Base-by-base conservation (phyloP, 2,113 vertebrate genomes). In the Tor tambroides region DNA sequence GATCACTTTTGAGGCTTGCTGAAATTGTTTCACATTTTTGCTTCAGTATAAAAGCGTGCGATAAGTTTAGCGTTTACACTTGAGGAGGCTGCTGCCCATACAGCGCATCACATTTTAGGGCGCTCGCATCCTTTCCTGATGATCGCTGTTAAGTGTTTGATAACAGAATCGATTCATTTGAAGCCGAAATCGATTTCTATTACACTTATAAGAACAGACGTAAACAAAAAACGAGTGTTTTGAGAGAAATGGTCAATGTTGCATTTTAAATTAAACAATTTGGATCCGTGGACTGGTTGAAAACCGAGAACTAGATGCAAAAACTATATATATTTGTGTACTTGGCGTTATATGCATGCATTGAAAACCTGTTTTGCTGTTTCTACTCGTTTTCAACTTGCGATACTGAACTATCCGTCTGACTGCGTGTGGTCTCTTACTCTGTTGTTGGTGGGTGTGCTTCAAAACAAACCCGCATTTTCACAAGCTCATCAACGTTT, bases 381-480 rank as follows among this genome's bases (percentile, higher is more conserved):
- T 81, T 83, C 12, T 30, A 14, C 4, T 14, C 26, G 38, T n/a
- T 83, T 43, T 46, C 26, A 11, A n/a, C 19, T 80, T 46, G 6
- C 4, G 51, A 5, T 49, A 26, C 15, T 6, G 5, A 8, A 10
- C 41, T 43, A 10, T 43, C 41, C 41, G 9, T 43, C 41, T 43
- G 41, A n/a, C 85, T 83, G 87, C 46, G 87, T 87, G 86, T 81
- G 81, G 85, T 87, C 88, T 81, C 77, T 5, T 11, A 26, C 85
- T 85, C 43, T 8, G 51, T 30, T 86, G 35, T 61, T 84, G 84
- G 89, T 90, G 89, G 89, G 89, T 90, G 89, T 90, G 89, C 86
- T 90, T 87, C 89, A 90, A 90, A 90, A 90, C 89, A 90, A 90
- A 89, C 89, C 75, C 77, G 83, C 83, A 69, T 85, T 85, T 87